Evolutionary conservation across 2,113 vertebrate genomes (phyloP).

Genomic region (Cyrtonyx montezumae): DNA sequence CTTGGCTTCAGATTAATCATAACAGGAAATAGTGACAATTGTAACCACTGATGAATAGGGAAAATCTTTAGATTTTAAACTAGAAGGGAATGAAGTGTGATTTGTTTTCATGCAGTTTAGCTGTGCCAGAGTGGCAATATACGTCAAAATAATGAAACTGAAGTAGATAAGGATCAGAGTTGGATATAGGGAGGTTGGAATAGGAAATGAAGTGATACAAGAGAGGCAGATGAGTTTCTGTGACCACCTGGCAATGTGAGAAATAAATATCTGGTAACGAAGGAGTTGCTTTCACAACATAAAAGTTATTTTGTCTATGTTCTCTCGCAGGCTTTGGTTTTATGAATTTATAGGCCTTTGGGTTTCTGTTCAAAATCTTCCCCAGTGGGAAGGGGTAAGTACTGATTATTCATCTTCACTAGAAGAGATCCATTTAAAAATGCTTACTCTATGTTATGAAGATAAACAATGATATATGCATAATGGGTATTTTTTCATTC

Average conservation of each 20-base stretch:
- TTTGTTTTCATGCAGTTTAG: not conserved
- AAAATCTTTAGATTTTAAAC: not conserved
- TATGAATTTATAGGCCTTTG: constrained; percentile 94
- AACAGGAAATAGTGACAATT: not conserved
- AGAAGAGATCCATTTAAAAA: not conserved
- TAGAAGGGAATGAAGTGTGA: not conserved
- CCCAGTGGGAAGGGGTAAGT: constrained; percentile 97
- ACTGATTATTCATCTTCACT: not conserved
- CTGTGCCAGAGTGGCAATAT: not conserved
- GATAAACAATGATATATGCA: not conserved
- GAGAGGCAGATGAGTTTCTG: not conserved
- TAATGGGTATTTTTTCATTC: not conserved
- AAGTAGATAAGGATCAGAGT: not conserved
- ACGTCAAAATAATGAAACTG: not conserved
- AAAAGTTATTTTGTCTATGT: not conserved
- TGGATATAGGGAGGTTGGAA: not conserved
- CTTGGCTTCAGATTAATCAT: not conserved
- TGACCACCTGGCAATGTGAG: not conserved
- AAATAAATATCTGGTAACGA: not conserved
- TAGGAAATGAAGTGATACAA: not conserved
- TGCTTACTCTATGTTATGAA: not conserved
- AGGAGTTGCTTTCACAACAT: not conserved
- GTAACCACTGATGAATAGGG: rapidly evolving
- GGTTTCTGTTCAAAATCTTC: constrained; percentile 97
- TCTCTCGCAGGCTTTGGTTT: constrained; percentile 92